These are phyloP conservation scores for Drosophila mettleri DNA, from an alignment of 2,888 invertebrate species.

Conservation along the genomic window DNA sequence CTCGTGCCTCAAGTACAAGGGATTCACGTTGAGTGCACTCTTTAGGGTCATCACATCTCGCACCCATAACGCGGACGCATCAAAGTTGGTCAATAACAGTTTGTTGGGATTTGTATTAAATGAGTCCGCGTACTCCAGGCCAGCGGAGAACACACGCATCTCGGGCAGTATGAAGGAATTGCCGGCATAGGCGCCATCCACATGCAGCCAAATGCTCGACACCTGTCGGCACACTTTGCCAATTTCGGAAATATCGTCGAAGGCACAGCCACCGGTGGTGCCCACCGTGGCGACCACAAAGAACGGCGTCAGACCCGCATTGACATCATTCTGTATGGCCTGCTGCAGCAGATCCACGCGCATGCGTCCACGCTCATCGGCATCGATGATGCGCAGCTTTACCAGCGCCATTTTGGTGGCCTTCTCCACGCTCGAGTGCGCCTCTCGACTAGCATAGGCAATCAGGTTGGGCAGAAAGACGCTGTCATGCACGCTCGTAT, in stretches of 20 bases:
- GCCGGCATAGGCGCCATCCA: conserved; percentile 95
- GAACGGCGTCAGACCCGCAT: conserved; percentile 91
- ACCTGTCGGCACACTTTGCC: conserved; percentile 88
- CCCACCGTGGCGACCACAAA: conserved; percentile 93
- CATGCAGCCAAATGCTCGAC: conserved; percentile 92
- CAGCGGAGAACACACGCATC: conserved; percentile 88
- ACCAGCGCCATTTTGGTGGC: conserved; percentile 92
- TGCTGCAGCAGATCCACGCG: conserved; percentile 88
- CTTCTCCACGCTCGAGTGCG: conserved; percentile 92
- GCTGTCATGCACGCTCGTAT: conserved; percentile 87
- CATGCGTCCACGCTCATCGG: conserved; percentile 89
- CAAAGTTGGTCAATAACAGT: conserved; percentile 93
- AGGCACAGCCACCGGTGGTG: conserved; percentile 93
- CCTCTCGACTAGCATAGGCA: conserved; percentile 90
- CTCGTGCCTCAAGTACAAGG: conserved; percentile 93
- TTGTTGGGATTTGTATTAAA: conserved; percentile 96
- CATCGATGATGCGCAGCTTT: conserved; percentile 89
- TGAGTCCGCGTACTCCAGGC: conserved; percentile 91
- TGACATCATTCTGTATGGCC: conserved; percentile 90
- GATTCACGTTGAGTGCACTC: conserved; percentile 93
- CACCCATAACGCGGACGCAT: conserved; percentile 94
- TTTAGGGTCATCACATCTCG: conserved; percentile 91
- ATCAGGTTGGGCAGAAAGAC: conserved; percentile 91
- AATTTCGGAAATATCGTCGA: conserved; percentile 92
- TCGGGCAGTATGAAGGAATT: conserved; percentile 94